Evolutionary conservation across 2,888 invertebrate genomes (phyloP).

Genomic region (Parnassius mnemosyne): DNA sequence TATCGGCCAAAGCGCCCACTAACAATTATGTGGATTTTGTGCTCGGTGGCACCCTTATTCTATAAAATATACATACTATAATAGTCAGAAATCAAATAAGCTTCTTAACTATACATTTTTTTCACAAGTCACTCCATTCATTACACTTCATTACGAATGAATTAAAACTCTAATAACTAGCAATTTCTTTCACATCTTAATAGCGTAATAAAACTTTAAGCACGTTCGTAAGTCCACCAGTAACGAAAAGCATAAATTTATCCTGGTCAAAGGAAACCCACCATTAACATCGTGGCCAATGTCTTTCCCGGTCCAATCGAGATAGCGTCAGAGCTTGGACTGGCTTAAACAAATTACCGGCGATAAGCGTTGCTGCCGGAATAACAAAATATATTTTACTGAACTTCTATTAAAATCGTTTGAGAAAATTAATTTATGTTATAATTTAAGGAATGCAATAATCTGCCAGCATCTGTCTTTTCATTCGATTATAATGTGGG

Average conservation of each 20-base stretch:
- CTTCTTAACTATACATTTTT: too few relatives aligned
- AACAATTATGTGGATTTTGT: too few relatives aligned
- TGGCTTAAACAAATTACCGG: slow-evolving; percentile 13
- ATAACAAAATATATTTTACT: neutral
- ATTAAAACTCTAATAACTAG: neutral
- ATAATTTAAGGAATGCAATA: too few relatives aligned
- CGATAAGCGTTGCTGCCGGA: slow-evolving; percentile 2
- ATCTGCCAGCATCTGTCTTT: too few relatives aligned
- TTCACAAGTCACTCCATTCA: neutral
- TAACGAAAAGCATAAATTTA: slow-evolving; percentile 3
- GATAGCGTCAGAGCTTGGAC: slow-evolving; percentile 11
- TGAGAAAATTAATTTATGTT: too few relatives aligned
- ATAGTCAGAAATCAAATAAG: too few relatives aligned
- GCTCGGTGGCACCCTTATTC: too few relatives aligned
- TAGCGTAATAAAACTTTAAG: slow-evolving; percentile 12
- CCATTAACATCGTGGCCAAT: slow-evolving; percentile 9
- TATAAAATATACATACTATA: too few relatives aligned
- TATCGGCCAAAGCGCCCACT: too few relatives aligned
- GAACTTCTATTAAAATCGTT: neutral
- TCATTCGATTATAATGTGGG: too few relatives aligned
- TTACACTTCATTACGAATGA: neutral
- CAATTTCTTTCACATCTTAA: neutral
- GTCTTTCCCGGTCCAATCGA: slow-evolving; percentile 1
- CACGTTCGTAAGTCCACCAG: slow-evolving; percentile 4
- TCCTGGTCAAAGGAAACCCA: slow-evolving; percentile 8